phyloP scores from a whole-genome alignment of 2,797 vertebrate genomes.

The Rallus crepitans region DNA sequence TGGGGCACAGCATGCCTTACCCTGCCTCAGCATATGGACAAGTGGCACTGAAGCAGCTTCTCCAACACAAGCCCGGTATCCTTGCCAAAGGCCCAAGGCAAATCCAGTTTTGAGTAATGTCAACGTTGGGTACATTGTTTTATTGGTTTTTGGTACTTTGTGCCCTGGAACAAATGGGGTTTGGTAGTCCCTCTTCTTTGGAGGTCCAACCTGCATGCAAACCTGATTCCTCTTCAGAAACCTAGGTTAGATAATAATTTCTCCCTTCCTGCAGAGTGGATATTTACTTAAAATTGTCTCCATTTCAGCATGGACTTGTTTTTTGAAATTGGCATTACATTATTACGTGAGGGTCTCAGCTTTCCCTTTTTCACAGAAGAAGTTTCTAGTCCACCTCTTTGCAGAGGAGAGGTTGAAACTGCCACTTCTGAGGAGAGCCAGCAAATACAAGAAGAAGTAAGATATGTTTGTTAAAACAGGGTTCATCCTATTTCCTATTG shows the following conservation, averaged over 20 bases:
- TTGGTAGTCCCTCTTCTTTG: background rate
- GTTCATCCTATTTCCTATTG: background rate
- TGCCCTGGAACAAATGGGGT: accelerated
- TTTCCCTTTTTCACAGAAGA: background rate
- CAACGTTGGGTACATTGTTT: background rate
- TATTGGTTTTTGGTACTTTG: accelerated
- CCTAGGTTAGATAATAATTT: background rate
- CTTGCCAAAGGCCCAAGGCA: background rate
- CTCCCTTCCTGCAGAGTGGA: background rate
- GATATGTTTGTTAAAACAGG: background rate
- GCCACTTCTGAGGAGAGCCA: background rate
- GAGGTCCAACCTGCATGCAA: background rate
- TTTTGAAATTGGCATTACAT: background rate
- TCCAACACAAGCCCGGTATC: background rate
- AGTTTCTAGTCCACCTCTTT: background rate
- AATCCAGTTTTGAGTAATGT: background rate
- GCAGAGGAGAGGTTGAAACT: background rate
- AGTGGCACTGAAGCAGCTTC: background rate
- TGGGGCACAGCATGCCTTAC: background rate
- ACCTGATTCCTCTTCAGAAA: background rate
- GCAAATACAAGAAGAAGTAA: background rate
- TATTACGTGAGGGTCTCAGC: background rate
- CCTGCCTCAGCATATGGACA: accelerated
- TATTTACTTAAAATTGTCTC: background rate
- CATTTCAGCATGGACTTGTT: background rate